phyloP scores from a whole-genome alignment of 2,113 vertebrate species.

The Nesospiza acunhae region DNA sequence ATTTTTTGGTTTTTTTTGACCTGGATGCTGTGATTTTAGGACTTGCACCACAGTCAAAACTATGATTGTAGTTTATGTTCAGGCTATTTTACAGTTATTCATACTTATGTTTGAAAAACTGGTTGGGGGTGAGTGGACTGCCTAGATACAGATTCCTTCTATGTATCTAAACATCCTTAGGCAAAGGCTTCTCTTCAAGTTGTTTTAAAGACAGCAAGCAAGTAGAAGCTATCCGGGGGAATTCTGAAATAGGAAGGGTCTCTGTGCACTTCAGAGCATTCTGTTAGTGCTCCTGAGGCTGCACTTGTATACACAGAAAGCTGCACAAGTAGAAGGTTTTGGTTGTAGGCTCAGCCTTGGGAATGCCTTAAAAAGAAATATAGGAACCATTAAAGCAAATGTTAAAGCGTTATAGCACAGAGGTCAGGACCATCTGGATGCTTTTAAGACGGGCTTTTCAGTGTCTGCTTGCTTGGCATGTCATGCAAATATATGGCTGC shows the following conservation, averaged over 20 bases:
- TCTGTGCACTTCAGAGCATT: not conserved
- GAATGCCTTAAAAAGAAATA: not conserved
- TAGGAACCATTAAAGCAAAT: not conserved
- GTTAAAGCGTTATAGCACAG: not conserved
- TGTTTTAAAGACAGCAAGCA: not conserved
- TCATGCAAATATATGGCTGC: not conserved
- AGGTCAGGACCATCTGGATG: not conserved
- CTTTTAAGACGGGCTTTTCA: not conserved
- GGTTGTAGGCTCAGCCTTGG: not conserved
- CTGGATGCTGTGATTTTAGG: not conserved
- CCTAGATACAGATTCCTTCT: not conserved
- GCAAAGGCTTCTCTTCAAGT: not conserved
- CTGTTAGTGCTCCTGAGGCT: not conserved
- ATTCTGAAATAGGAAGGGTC: not conserved
- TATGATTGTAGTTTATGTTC: not conserved
- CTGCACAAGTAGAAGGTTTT: not conserved
- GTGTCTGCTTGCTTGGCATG: not conserved
- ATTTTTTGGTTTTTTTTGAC: not conserved
- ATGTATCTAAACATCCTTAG: not conserved
- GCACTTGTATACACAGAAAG: not conserved
- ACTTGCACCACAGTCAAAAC: not conserved
- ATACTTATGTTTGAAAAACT: not conserved
- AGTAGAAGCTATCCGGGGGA: not conserved
- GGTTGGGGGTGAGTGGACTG: not conserved
- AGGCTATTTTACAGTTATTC: not conserved